phyloP scores from a whole-genome alignment of 2,113 vertebrate species.

The Crotalus tigris region DNA sequence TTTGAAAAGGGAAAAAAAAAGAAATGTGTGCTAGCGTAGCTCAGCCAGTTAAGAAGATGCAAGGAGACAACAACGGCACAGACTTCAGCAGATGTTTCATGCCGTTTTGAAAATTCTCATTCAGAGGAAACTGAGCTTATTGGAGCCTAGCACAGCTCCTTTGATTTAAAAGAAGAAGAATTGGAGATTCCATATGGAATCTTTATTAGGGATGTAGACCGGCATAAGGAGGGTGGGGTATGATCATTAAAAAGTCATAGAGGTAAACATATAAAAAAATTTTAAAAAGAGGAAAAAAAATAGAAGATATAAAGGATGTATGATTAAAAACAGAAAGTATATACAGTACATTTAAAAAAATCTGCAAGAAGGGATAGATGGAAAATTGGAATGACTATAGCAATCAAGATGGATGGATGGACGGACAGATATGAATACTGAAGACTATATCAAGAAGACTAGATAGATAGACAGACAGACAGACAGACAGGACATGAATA shows the following conservation, averaged over 20 bases:
- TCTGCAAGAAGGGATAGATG: not conserved
- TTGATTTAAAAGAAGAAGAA: constrained; percentile 16
- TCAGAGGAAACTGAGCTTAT: not conserved
- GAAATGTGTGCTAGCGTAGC: constrained; percentile 3
- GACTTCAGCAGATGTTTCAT: constrained; percentile 19
- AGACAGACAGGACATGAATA: too few relatives aligned
- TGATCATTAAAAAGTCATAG: not conserved
- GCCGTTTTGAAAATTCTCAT: not conserved
- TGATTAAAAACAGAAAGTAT: not conserved
- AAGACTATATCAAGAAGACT: not conserved
- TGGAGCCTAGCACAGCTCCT: not conserved
- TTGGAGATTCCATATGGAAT: constrained; percentile 35
- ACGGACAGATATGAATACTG: not conserved
- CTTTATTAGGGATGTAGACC: not conserved
- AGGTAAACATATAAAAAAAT: not conserved
- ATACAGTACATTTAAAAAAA: not conserved
- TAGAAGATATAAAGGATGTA: not conserved
- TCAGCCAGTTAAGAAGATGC: not conserved
- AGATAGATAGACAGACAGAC: not conserved
- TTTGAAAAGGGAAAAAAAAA: constrained; percentile 15
- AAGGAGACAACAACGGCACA: not conserved
- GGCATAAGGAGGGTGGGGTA: not conserved
- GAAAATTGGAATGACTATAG: not conserved
- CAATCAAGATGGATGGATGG: not conserved
- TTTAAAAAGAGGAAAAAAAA: not conserved